Conservation (phyloP, 2,888 invertebrate genomes). For the Coelinius sp. region DNA sequence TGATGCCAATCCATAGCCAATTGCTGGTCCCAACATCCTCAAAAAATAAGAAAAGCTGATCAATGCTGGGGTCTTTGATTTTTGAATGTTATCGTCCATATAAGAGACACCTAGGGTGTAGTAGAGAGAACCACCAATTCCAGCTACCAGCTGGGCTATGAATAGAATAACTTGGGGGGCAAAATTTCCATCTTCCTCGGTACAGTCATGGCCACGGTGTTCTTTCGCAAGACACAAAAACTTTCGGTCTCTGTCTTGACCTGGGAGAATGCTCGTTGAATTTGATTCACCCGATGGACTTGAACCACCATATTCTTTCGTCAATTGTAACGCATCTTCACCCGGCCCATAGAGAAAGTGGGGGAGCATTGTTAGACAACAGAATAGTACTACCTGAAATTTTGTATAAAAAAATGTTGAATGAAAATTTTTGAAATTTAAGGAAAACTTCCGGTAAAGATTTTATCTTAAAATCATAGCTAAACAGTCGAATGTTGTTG, state of each 20-base stretch:
- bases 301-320: constrained; percentile 74
- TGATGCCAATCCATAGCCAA: constrained; percentile 79
- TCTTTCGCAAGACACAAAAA: constrained; percentile 72
- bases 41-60: constrained; percentile 80
- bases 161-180: constrained; percentile 78
- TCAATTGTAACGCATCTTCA: constrained; percentile 76
- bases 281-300: constrained; percentile 67
- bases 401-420: neutral
- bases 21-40: constrained; percentile 79
- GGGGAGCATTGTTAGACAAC: constrained; percentile 78
- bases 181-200: constrained; percentile 72
- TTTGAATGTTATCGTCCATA: constrained; percentile 84
- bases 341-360: constrained; percentile 81
- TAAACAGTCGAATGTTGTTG: too few relatives aligned
- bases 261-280: constrained; percentile 54
- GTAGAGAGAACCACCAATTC: constrained; percentile 80
- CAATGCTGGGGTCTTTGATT: constrained; percentile 80
- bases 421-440: neutral
- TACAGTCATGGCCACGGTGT: constrained; percentile 69
- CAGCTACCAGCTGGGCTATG: constrained; percentile 79
- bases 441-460: too few relatives aligned
- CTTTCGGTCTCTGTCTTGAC: constrained; percentile 73
- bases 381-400: constrained; percentile 74
- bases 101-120: constrained; percentile 81
- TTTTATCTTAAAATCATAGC: too few relatives aligned